Conservation (phyloP, 2,888 invertebrate species). For the Slavum lentiscoides region DNA sequence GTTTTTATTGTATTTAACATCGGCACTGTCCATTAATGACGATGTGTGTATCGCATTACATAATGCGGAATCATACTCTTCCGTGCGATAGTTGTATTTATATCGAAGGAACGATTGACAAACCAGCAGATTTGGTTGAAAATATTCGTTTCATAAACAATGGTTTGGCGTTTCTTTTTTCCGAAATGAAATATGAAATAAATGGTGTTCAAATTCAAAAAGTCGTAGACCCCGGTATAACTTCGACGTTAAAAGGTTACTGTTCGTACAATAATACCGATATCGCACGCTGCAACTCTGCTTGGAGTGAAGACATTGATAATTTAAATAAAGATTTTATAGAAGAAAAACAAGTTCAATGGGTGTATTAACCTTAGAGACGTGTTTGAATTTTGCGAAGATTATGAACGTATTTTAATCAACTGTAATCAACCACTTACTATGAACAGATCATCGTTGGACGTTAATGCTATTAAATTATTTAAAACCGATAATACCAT, state of each 20-base stretch:
- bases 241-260: conserved; percentile 4
- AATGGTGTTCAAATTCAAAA: conserved; percentile 14
- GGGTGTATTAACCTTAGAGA: no score
- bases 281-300: no score
- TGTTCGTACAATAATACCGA: not conserved
- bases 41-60: conserved; percentile 25
- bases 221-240: conserved; percentile 13
- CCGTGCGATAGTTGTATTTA: conserved; percentile 5
- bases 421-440: no score
- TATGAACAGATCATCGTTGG: no score
- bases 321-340: no score
- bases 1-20: not conserved
- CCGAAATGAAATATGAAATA: conserved; percentile 9
- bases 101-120: not conserved
- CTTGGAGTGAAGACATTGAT: no score
- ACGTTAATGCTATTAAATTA: no score
- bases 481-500: no score
- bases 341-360: no score
- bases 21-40: conserved; percentile 1
- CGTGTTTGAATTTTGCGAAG: no score
- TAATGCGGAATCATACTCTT: conserved; percentile 3
- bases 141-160: conserved; percentile 48
- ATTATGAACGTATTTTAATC: no score
- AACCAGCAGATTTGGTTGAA: conserved; percentile 17
- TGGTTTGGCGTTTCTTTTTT: no score